These are phyloP conservation scores for Marronus borbonicus DNA, from an alignment of 2,888 invertebrate genomes.

Conservation along the genomic window DNA sequence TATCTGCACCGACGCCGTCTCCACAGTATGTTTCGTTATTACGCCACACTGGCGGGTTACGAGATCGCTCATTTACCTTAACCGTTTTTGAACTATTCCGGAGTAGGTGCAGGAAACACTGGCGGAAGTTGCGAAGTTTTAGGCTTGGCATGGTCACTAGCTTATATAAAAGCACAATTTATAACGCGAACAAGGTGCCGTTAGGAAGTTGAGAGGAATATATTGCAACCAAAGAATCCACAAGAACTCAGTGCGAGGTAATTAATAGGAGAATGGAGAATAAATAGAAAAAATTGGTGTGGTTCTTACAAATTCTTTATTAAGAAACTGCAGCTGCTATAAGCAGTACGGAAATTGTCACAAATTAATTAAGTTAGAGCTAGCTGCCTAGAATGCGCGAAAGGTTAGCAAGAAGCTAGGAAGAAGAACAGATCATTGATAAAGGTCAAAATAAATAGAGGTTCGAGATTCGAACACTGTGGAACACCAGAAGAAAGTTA, in stretches of 20 bases:
- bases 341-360: no score
- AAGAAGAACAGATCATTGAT: no score
- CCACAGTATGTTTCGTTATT: slow-evolving; percentile 1
- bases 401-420: no score
- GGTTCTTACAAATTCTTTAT: no score
- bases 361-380: no score
- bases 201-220: neutral
- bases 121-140: neutral
- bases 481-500: no score
- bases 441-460: no score
- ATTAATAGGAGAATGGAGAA: no score
- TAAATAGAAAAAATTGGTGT: no score
- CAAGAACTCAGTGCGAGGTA: neutral
- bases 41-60: neutral
- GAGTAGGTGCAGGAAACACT: neutral
- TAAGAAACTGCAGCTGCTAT: no score
- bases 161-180: neutral
- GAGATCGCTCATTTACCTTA: neutral
- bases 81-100: neutral
- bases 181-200: neutral
- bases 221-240: neutral
- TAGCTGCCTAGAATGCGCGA: no score
- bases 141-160: neutral
- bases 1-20: neutral
- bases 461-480: no score